A percentile compares a stretch with the other conserved stretches of the same genome.
Conservation (phyloP, 2,113 vertebrate species). For the Pseudopipra pipra region DNA sequence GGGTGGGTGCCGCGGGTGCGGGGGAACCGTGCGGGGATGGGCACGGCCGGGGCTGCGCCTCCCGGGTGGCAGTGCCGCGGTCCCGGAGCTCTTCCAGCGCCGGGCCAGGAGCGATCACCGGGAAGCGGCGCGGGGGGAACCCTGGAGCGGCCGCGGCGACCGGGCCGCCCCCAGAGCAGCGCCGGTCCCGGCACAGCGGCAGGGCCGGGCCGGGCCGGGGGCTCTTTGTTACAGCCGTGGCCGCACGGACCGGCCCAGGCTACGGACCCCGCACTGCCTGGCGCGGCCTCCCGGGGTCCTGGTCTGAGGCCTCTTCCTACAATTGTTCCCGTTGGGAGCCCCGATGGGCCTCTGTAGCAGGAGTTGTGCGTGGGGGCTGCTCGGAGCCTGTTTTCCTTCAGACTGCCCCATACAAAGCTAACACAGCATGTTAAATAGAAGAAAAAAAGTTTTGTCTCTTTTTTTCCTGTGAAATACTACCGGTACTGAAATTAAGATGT, state of each 20-base stretch:
- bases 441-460: not conserved
- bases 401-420: rapidly evolving
- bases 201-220: not conserved
- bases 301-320: slow-evolving; percentile 14
- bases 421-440: rapidly evolving
- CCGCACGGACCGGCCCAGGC: not conserved
- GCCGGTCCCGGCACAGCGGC: no score
- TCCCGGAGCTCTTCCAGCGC: no score
- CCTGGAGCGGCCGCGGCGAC: no score
- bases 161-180: no score
- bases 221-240: not conserved
- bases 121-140: no score
- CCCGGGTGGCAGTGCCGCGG: no score
- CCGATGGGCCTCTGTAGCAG: not conserved
- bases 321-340: not conserved
- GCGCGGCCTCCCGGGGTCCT: not conserved
- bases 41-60: no score
- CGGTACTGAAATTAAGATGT: not conserved
- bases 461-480: not conserved
- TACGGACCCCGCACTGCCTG: not conserved
- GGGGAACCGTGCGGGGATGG: no score
- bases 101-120: no score
- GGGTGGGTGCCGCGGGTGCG: no score
- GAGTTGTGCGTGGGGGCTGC: not conserved
- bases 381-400: rapidly evolving